Conservation (phyloP, 2,888 invertebrate species). For the Tromatobia lineatoria region DNA sequence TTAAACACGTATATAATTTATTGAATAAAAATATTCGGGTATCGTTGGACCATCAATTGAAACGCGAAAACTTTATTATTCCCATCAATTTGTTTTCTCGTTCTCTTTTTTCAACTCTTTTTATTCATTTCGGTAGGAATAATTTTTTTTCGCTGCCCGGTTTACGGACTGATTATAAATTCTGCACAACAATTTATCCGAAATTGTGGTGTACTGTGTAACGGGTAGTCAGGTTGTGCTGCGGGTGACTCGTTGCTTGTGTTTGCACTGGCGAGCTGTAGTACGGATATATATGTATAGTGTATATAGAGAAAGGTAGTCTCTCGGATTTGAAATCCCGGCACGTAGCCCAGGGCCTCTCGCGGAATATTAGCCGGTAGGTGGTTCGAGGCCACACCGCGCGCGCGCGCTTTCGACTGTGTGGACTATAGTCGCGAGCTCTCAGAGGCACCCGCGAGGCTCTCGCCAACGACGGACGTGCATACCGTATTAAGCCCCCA, state of each 20-base stretch:
- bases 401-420: slow-evolving; percentile 51
- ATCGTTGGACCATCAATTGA: slow-evolving; percentile 26
- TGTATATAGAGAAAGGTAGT: slow-evolving; percentile 47
- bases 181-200: slow-evolving; percentile 38
- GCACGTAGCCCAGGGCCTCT: slow-evolving; percentile 82
- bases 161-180: slow-evolving; percentile 48
- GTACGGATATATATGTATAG: slow-evolving; percentile 4
- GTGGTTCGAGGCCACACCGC: slow-evolving; percentile 78
- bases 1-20: slow-evolving; percentile 32
- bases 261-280: slow-evolving; percentile 60
- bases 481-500: slow-evolving; percentile 84
- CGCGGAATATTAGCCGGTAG: slow-evolving; percentile 84
- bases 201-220: slow-evolving; percentile 33
- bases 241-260: slow-evolving; percentile 42
- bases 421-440: slow-evolving; percentile 6
- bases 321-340: slow-evolving; percentile 73
- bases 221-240: slow-evolving; percentile 13
- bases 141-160: slow-evolving; percentile 21
- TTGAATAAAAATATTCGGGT: slow-evolving; percentile 9
- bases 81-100: neutral
- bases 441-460: slow-evolving; percentile 17
- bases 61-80: neutral
- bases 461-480: slow-evolving; percentile 78
- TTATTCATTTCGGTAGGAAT: slow-evolving; percentile 17
- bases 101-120: neutral